Percentiles rank a stretch among this genome's conserved stretches.
Evolutionary conservation across 2,888 invertebrate species (phyloP).

Genomic region (Drosophila imparisetae): DNA sequence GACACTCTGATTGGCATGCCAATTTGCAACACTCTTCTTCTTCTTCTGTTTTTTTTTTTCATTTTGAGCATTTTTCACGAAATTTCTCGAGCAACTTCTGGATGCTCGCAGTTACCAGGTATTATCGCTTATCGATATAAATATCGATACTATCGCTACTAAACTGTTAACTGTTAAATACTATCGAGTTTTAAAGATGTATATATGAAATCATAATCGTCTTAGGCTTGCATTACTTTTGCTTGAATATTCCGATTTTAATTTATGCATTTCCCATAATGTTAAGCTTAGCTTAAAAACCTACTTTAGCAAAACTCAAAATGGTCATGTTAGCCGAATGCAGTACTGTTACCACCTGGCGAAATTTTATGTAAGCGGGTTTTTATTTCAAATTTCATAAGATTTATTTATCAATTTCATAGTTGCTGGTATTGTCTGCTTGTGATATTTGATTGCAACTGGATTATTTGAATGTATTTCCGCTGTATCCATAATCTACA

Average conservation of each 20-base stretch:
- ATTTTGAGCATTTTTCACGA: constrained; percentile 39
- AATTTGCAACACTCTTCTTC: not conserved
- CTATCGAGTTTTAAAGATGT: not conserved
- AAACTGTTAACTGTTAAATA: not conserved
- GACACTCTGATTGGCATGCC: not conserved
- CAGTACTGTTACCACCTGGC: constrained; percentile 10
- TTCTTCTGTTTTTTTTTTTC: not conserved
- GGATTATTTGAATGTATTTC: too few relatives aligned
- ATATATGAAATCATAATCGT: not conserved
- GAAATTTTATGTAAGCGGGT: not conserved
- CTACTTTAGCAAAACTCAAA: constrained; percentile 1
- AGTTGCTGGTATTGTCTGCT: too few relatives aligned
- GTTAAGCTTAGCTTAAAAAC: not conserved
- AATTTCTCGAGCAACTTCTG: constrained; percentile 57
- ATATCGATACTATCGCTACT: constrained; percentile 19
- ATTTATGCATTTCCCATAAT: not conserved
- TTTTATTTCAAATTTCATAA: not conserved
- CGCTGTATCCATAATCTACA: too few relatives aligned
- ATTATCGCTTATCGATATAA: constrained; percentile 33
- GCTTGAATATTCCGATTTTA: not conserved
- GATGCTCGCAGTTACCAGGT: constrained; percentile 41
- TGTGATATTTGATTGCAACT: too few relatives aligned
- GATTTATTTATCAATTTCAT: not conserved
- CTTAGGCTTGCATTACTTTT: not conserved
- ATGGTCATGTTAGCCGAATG: not conserved